A percentile compares a stretch with the other conserved stretches of the same genome.
Conservation (phyloP, 2,888 invertebrate genomes). For the Meloe dianella region DNA sequence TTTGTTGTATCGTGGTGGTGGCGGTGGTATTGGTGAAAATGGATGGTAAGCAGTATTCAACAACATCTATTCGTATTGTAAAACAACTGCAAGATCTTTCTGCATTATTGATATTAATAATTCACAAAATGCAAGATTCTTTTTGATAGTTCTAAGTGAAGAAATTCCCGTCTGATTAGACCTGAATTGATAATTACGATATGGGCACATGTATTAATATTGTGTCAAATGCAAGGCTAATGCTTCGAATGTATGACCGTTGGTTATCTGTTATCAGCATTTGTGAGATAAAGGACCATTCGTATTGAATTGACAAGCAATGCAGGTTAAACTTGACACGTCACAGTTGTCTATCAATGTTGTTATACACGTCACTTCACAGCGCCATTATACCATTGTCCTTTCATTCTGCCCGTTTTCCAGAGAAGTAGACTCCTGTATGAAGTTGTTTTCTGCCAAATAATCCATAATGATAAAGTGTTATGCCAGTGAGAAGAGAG, state of each 20-base stretch:
- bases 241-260: constrained; percentile 51
- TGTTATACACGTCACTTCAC: constrained; percentile 54
- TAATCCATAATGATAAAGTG: constrained; percentile 22
- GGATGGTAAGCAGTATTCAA: background rate
- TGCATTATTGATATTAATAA: no score
- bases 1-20: background rate
- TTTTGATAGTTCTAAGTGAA: no score
- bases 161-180: background rate
- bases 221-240: constrained; percentile 52
- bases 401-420: constrained; percentile 37
- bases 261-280: constrained; percentile 49
- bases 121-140: background rate
- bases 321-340: constrained; percentile 52
- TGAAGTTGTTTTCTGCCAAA: constrained; percentile 22
- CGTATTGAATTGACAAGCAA: constrained; percentile 50
- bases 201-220: constrained; percentile 37
- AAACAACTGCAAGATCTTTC: background rate
- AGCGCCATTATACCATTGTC: constrained; percentile 51
- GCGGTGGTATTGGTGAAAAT: background rate
- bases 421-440: constrained; percentile 32
- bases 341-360: constrained; percentile 52
- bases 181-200: background rate
- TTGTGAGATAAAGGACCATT: constrained; percentile 45
- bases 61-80: background rate
- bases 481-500: background rate